phyloP scores from a whole-genome alignment of 1,140 invertebrate species.

The Danaus melanippus region DNA sequence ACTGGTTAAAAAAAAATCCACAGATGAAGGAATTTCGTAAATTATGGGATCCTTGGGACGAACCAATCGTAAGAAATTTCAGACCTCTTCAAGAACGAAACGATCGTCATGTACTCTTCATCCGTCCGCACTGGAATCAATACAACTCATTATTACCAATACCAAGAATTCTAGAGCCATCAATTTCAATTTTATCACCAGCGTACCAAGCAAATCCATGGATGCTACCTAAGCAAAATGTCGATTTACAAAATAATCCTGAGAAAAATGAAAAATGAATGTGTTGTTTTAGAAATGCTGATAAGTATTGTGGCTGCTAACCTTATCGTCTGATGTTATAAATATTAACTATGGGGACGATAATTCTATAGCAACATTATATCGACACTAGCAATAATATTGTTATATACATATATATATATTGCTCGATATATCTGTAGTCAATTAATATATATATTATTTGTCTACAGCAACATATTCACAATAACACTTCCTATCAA shows the following conservation, averaged over 20 bases:
- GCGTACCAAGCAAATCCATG: constrained; percentile 38
- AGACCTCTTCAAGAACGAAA: constrained; percentile 42
- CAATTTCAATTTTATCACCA: constrained; percentile 47
- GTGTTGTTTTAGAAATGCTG: too few relatives aligned
- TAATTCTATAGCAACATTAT: too few relatives aligned
- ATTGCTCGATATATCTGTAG: too few relatives aligned
- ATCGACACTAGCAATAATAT: too few relatives aligned
- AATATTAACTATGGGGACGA: too few relatives aligned
- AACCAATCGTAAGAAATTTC: constrained; percentile 53
- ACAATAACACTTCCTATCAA: too few relatives aligned
- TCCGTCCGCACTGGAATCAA: constrained; percentile 59
- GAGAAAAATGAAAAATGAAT: constrained; percentile 16
- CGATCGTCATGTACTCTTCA: constrained; percentile 57
- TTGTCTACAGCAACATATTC: too few relatives aligned
- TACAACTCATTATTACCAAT: constrained; percentile 67
- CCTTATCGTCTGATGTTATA: too few relatives aligned
- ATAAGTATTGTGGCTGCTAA: too few relatives aligned
- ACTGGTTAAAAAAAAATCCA: constrained; percentile 23
- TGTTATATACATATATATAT: too few relatives aligned
- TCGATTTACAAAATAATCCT: constrained; percentile 30
- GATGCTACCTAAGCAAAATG: constrained; percentile 56
- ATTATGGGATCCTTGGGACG: constrained; percentile 50
- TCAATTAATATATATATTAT: too few relatives aligned
- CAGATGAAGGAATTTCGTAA: constrained; percentile 70
- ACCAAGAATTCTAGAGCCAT: constrained; percentile 48